Evolutionary conservation across 1,140 invertebrate genomes (phyloP), one percentile per base, ranked within the genome.

Genomic region (Ceratitis capitata): DNA sequence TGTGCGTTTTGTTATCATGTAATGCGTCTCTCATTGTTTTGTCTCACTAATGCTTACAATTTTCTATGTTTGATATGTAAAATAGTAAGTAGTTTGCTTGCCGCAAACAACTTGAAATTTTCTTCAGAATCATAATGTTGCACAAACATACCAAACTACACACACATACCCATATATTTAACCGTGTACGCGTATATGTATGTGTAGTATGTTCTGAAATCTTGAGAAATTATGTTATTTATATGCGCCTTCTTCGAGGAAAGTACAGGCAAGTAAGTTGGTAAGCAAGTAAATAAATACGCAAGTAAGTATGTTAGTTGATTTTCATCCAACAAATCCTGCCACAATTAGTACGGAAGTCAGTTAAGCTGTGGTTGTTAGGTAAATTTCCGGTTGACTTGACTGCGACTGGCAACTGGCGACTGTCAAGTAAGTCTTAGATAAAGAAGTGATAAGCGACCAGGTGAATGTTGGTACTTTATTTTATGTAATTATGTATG

Each of bases 341-440:
- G 69, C 69, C 69, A 78, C 69, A 78, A 78, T 78, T 78, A 78
- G 69, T 78, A 78, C 69, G 69, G 69, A 78, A 78, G 69, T 78
- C 45, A 78, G 42, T 78, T 78, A 78, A 78, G 69, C 69, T 78
- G 69, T 26, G 69, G 69, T 78, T 78, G 69, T 78, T 47, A 78
- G 69, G 69, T 78, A 78, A 78, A 78, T 78, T 78, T 78, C 69
- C 69, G 69, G 69, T 78, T 78, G 69, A 78, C 39, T 78, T 78
- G 69, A 42, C 69, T 78, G n/a, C 39, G 39, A 7, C 23, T 45
- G 39, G 39, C n/a, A n/a, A n/a, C n/a, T n/a, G n/a, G n/a, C n/a
- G n/a, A 14, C 9, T 78, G 69, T 47, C 69, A 78, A 78, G 3
- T 47, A 78, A 23, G 69, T 78, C 69, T 78, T 78, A 78, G 69